Conservation (phyloP, 2,888 invertebrate species). For the Aquatica leii region DNA sequence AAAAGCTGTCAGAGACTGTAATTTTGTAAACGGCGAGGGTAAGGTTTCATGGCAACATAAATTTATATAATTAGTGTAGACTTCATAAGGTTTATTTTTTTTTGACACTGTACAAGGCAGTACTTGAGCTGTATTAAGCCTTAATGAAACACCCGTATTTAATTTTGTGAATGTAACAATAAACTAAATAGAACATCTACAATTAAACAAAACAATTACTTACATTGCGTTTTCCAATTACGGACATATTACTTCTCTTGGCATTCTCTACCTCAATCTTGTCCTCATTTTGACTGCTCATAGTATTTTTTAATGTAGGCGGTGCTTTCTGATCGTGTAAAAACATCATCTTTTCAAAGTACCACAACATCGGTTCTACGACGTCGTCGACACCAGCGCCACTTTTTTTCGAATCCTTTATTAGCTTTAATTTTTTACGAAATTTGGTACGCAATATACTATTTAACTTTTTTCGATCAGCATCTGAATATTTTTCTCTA, state of each 20-base stretch:
- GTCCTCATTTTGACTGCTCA: neutral
- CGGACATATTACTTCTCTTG: neutral
- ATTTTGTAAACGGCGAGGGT: constrained; percentile 23
- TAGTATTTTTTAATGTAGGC: too few species aligned
- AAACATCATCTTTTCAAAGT: constrained; percentile 24
- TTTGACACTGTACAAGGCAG: too few species aligned
- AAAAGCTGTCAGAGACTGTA: constrained; percentile 25
- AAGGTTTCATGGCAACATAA: constrained; percentile 27
- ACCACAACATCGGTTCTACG: constrained; percentile 18
- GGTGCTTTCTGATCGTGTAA: constrained; percentile 13
- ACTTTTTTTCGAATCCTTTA: constrained; percentile 9
- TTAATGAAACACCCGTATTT: too few species aligned
- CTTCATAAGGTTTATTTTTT: neutral
- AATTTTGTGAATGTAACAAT: too few species aligned
- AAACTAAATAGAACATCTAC: too few species aligned
- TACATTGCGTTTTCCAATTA: constrained; percentile 7
- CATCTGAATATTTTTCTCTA: too few species aligned
- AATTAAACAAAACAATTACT: neutral
- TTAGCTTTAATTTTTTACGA: too few species aligned
- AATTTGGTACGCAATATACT: too few species aligned
- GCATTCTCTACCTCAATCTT: neutral
- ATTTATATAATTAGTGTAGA: neutral
- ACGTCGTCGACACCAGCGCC: constrained; percentile 12
- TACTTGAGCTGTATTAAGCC: too few species aligned
- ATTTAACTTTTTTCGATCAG: too few species aligned